These are phyloP conservation scores for Mandrillus leucophaeus DNA, from an alignment of 2,113 vertebrate species.

Conservation along the genomic window DNA sequence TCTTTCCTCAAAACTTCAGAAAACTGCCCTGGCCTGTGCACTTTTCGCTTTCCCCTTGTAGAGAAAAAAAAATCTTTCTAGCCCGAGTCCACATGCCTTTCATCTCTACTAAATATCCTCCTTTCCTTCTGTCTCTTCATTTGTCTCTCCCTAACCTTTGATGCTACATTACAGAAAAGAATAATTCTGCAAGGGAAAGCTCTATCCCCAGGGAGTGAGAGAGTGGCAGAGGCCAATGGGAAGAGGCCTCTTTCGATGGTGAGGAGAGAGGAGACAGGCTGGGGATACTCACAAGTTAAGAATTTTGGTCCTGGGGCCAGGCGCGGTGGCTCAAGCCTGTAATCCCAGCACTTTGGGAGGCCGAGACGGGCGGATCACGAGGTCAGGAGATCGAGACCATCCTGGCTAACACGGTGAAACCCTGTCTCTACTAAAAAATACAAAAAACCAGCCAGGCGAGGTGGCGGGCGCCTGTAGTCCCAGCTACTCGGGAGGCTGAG, in stretches of 20 bases:
- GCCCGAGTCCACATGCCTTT: rapidly evolving
- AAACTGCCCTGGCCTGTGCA: background rate
- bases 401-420: too few relatives aligned
- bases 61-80: background rate
- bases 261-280: background rate
- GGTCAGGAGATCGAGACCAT: too few relatives aligned
- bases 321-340: too few relatives aligned
- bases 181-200: background rate
- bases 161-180: background rate
- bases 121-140: background rate
- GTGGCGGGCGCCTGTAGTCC: too few relatives aligned
- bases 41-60: background rate
- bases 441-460: too few relatives aligned
- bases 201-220: rapidly evolving
- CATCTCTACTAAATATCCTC: background rate
- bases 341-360: too few relatives aligned
- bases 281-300: rapidly evolving
- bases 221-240: too few relatives aligned
- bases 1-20: background rate
- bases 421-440: too few relatives aligned
- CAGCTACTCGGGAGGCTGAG: too few relatives aligned
- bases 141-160: background rate
- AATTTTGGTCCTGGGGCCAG: background rate
- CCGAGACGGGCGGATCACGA: too few relatives aligned
- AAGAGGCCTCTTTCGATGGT: background rate